phyloP scores from a whole-genome alignment of 2,888 invertebrate genomes.

The Pyrochroa serraticornis region DNA sequence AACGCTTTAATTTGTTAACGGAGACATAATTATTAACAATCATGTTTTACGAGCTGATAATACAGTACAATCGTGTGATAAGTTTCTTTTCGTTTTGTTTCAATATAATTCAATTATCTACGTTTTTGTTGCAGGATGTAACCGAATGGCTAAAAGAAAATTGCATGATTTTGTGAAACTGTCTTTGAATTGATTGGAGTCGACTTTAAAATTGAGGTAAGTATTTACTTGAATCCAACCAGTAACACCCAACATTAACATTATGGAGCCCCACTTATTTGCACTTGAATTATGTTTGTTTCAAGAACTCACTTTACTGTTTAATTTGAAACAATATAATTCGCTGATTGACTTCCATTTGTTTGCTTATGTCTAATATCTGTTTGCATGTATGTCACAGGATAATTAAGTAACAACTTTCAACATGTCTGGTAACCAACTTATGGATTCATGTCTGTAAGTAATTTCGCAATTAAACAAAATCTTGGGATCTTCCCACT shows the following conservation, averaged over 20 bases:
- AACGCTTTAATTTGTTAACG: background rate
- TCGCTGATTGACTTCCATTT: constrained; percentile 42
- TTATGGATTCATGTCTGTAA: constrained; percentile 70
- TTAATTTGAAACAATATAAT: constrained; percentile 27
- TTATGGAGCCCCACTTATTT: constrained; percentile 13
- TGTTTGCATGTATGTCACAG: constrained; percentile 53
- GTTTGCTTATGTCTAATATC: constrained; percentile 42
- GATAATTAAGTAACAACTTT: constrained; percentile 47
- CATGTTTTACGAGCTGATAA: background rate
- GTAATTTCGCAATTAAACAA: constrained; percentile 50
- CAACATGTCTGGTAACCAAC: constrained; percentile 68
- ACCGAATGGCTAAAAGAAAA: constrained; percentile 46
- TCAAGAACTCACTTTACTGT: constrained; percentile 7
- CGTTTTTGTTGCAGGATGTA: constrained; percentile 44
- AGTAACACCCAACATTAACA: constrained; percentile 8
- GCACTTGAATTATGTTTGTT: constrained; percentile 27
- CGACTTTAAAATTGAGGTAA: constrained; percentile 29
- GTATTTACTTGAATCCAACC: constrained; percentile 11
- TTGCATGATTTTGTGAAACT: constrained; percentile 22
- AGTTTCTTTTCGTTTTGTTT: too few relatives aligned
- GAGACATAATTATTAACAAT: background rate
- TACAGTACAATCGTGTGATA: background rate
- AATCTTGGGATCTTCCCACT: constrained; percentile 7
- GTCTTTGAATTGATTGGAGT: constrained; percentile 32
- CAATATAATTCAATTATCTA: too few relatives aligned